These are phyloP conservation scores for Ptiloglossa arizonensis DNA, from an alignment of 1,140 invertebrate species.

Conservation along the genomic window DNA sequence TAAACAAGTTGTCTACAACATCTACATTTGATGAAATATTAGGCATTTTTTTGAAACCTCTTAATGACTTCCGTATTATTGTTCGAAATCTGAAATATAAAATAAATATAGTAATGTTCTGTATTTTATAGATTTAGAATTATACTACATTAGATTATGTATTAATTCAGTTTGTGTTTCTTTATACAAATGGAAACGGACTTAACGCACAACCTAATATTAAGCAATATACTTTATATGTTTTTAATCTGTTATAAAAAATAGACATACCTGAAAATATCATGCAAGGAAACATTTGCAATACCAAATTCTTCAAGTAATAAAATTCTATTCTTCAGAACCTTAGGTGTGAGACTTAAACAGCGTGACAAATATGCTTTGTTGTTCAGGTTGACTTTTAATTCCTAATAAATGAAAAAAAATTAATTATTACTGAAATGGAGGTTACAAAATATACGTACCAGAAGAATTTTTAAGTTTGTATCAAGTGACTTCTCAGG, in stretches of 20 bases:
- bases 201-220: too few relatives aligned
- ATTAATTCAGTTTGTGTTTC: too few relatives aligned
- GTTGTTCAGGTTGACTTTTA: not conserved
- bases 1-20: constrained; percentile 79
- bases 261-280: constrained; percentile 33
- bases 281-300: not conserved
- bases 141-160: too few relatives aligned
- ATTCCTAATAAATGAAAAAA: not conserved
- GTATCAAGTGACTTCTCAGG: not conserved
- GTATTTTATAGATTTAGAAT: too few relatives aligned
- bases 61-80: constrained; percentile 16
- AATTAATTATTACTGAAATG: not conserved
- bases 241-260: not conserved
- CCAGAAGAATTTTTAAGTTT: constrained; percentile 19
- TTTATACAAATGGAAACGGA: too few relatives aligned
- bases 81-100: constrained; percentile 17
- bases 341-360: not conserved
- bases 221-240: not conserved
- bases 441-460: not conserved
- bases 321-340: constrained; percentile 56
- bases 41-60: constrained; percentile 69
- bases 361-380: not conserved
- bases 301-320: constrained; percentile 65
- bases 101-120: too few relatives aligned
- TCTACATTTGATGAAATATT: constrained; percentile 70